A percentile compares a stretch with the other conserved stretches of the same genome.
These are phyloP conservation scores for Mormyrus iriodes DNA, from an alignment of 2,113 vertebrate species.

Conservation along the genomic window DNA sequence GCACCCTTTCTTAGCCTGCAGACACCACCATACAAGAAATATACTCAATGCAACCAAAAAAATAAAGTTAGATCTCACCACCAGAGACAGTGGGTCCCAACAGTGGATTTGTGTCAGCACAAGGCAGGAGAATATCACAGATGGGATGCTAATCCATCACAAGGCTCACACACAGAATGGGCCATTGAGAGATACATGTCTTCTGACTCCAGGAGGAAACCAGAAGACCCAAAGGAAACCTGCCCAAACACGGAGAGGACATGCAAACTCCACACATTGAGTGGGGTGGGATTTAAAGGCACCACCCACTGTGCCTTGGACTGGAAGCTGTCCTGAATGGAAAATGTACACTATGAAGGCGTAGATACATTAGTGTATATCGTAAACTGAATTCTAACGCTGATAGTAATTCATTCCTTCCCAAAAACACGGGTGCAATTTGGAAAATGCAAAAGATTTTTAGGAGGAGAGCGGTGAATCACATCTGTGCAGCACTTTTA, in stretches of 20 bases:
- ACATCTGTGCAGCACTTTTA: not conserved
- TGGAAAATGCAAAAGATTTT: too few species aligned
- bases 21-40: not conserved
- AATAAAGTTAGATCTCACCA: not conserved
- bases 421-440: not conserved
- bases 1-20: too few species aligned
- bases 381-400: not conserved
- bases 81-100: not conserved
- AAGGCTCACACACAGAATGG: not conserved
- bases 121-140: not conserved
- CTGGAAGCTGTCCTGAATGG: not conserved
- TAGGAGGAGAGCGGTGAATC: not conserved
- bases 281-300: not conserved
- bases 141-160: not conserved
- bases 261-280: not conserved
- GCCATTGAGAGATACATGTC: not conserved
- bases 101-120: not conserved
- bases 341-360: not conserved
- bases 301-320: not conserved
- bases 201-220: not conserved
- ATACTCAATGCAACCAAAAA: not conserved
- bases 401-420: not conserved
- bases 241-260: not conserved
- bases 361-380: not conserved
- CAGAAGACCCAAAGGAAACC: not conserved